A percentile compares a stretch with the other conserved stretches of the same genome.
Evolutionary conservation across 2,888 invertebrate genomes (phyloP).

Genomic region (Ganaspis brasiliensis): DNA sequence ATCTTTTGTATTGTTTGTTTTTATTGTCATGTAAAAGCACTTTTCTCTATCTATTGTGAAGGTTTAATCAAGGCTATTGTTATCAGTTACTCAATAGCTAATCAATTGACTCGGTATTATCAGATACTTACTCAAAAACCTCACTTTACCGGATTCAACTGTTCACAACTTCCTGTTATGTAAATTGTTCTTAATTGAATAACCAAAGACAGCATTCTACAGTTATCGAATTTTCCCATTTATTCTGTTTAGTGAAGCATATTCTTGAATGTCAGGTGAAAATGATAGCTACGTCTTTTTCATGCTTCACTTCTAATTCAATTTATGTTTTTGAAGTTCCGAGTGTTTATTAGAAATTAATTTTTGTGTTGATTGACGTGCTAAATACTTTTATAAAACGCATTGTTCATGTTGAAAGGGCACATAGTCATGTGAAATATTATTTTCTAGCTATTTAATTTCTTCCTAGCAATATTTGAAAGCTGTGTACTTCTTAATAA

Average conservation of each 20-base stretch:
- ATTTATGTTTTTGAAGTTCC: too few relatives aligned
- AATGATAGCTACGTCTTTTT: too few relatives aligned
- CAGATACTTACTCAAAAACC: background rate
- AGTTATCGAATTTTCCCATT: background rate
- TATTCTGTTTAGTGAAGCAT: background rate
- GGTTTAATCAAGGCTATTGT: background rate
- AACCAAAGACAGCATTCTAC: constrained; percentile 50
- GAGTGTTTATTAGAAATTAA: too few relatives aligned
- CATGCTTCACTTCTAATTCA: too few relatives aligned
- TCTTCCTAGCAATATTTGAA: too few relatives aligned
- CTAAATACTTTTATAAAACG: too few relatives aligned
- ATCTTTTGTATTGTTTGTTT: background rate
- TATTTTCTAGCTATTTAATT: too few relatives aligned
- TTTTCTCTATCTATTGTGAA: background rate
- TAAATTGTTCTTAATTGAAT: constrained; percentile 65
- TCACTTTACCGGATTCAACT: background rate
- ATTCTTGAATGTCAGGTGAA: too few relatives aligned
- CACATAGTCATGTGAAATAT: too few relatives aligned
- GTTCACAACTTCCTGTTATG: constrained; percentile 66
- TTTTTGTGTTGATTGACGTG: too few relatives aligned
- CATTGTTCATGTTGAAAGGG: too few relatives aligned
- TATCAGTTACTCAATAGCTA: constrained; percentile 21
- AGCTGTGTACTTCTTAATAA: too few relatives aligned
- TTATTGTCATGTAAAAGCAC: background rate
- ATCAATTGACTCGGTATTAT: constrained; percentile 25